Conservation (phyloP, 2,888 invertebrate genomes). For the Acheta domesticus region DNA sequence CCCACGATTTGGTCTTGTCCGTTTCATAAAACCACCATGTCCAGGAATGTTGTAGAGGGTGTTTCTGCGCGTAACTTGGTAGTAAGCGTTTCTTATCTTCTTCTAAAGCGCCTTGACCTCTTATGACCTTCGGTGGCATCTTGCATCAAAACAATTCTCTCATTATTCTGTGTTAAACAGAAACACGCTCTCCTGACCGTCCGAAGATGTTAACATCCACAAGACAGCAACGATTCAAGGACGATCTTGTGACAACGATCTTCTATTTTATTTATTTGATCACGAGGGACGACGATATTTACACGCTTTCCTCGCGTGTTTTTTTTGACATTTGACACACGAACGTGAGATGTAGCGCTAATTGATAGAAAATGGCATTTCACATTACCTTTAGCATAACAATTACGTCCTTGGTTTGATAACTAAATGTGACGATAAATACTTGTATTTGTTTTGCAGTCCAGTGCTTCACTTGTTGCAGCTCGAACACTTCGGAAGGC, state of each 20-base stretch:
- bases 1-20: background rate
- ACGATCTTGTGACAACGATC: constrained; percentile 5
- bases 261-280: background rate
- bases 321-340: too few species aligned
- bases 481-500: too few species aligned
- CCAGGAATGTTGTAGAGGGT: background rate
- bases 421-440: too few species aligned
- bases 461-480: too few species aligned
- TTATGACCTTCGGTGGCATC: background rate
- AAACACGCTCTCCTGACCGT: background rate
- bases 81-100: constrained; percentile 4
- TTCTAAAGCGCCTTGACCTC: background rate
- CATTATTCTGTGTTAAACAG: background rate
- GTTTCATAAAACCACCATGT: constrained; percentile 18
- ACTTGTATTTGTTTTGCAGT: too few species aligned
- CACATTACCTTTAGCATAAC: too few species aligned
- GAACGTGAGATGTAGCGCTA: too few species aligned
- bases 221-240: too few species aligned
- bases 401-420: too few species aligned
- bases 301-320: too few species aligned
- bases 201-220: background rate
- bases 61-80: background rate
- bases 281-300: background rate
- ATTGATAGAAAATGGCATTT: too few species aligned
- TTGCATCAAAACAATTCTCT: constrained; percentile 1